Conservation (phyloP, 2,797 vertebrate genomes). For the Falco concolor region DNA sequence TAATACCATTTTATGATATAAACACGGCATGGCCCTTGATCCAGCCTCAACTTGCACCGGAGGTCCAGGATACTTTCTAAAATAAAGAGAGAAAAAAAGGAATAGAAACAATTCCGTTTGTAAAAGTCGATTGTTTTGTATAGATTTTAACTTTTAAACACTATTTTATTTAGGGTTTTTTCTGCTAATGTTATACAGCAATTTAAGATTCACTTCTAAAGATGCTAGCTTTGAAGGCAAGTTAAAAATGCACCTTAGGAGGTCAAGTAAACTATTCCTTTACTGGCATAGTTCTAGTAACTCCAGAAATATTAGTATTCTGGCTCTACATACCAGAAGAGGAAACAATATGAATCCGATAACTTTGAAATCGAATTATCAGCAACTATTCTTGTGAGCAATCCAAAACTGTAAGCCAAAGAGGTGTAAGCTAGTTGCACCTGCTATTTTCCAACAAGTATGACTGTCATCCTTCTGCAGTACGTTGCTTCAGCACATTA, state of each 20-base stretch:
- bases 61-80: slow-evolving; percentile 50
- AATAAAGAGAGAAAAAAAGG: slow-evolving; percentile 26
- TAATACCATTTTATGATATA: slow-evolving; percentile 86
- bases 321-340: not conserved
- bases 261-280: not conserved
- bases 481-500: not conserved
- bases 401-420: not conserved
- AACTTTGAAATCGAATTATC: not conserved
- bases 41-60: slow-evolving; percentile 74
- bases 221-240: not conserved
- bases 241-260: not conserved
- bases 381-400: not conserved
- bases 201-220: not conserved
- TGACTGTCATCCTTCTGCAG: not conserved
- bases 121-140: not conserved
- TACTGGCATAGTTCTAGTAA: not conserved
- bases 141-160: not conserved
- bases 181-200: not conserved
- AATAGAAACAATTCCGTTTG: not conserved
- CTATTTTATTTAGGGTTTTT: not conserved
- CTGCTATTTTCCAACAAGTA: not conserved
- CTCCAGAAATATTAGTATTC: not conserved
- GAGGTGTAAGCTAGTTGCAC: not conserved
- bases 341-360: not conserved
- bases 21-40: slow-evolving; percentile 80